phyloP scores from a whole-genome alignment of 64 coral and sea anemone species.

The Acropora yongei region DNA sequence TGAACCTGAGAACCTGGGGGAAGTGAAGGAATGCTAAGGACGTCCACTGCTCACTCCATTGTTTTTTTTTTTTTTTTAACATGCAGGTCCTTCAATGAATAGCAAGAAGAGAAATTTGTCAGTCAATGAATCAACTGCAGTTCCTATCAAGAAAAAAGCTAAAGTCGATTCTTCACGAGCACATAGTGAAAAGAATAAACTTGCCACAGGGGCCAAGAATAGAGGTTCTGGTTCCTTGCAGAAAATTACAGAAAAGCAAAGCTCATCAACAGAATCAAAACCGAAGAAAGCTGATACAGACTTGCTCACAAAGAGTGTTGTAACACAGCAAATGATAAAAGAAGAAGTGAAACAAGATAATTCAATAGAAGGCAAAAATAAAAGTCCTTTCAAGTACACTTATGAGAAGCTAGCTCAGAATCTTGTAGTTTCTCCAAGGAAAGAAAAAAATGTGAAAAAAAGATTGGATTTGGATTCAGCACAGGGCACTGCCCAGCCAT shows the following conservation, averaged over 20 bases:
- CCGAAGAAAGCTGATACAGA: neutral
- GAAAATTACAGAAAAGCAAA: neutral
- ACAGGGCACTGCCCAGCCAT: neutral
- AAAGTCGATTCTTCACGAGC: neutral
- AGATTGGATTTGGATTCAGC: neutral
- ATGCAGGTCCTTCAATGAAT: neutral
- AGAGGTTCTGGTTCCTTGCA: neutral
- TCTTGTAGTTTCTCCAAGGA: neutral
- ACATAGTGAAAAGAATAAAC: neutral
- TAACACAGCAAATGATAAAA: neutral
- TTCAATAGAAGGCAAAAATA: neutral
- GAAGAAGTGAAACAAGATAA: neutral
- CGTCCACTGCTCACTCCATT: too few species aligned
- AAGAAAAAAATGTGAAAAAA: slow-evolving; percentile 3
- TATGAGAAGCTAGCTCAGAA: neutral
- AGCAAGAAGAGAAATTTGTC: slow-evolving; percentile 18
- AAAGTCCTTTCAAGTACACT: neutral
- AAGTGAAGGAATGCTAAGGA: too few species aligned
- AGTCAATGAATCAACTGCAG: neutral
- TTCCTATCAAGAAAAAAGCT: neutral
- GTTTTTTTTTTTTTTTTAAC: neutral
- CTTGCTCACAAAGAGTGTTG: neutral
- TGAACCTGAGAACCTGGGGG: too few species aligned
- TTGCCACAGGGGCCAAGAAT: neutral
- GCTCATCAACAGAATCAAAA: neutral